Evolutionary conservation across 2,113 vertebrate genomes (phyloP).

Genomic region (Pterocles gutturalis): DNA sequence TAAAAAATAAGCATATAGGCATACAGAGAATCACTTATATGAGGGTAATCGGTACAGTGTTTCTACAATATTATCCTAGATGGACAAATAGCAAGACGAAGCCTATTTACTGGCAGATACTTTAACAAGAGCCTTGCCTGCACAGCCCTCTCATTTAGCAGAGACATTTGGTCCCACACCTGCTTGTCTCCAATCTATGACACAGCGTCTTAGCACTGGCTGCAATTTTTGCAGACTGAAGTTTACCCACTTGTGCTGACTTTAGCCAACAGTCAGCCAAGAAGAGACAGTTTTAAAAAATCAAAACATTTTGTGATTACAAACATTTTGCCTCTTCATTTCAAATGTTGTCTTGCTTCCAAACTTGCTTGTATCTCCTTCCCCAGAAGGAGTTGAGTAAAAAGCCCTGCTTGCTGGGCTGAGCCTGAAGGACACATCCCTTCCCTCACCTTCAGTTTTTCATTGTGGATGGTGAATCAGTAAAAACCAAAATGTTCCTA

Average conservation of each 20-base stretch:
- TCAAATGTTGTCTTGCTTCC: background rate
- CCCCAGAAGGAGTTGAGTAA: background rate
- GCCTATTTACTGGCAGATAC: background rate
- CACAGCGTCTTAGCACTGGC: background rate
- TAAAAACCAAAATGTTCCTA: background rate
- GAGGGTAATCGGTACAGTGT: background rate
- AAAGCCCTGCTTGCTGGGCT: background rate
- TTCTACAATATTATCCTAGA: background rate
- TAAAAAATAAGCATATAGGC: background rate
- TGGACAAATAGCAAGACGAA: background rate
- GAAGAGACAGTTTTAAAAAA: background rate
- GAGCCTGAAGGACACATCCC: background rate
- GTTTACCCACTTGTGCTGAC: background rate
- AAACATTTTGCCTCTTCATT: background rate
- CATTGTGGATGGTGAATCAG: background rate
- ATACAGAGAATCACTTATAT: background rate
- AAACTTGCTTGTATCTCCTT: background rate
- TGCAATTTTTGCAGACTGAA: background rate
- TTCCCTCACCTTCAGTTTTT: background rate
- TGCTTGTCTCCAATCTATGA: background rate
- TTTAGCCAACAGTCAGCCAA: background rate
- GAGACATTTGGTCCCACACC: slow-evolving; percentile 6
- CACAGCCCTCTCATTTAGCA: background rate
- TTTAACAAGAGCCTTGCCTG: background rate
- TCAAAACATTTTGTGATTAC: background rate